phyloP scores from a whole-genome alignment of 64 coral and sea anemone species.

The Exaiptasia diaphana region DNA sequence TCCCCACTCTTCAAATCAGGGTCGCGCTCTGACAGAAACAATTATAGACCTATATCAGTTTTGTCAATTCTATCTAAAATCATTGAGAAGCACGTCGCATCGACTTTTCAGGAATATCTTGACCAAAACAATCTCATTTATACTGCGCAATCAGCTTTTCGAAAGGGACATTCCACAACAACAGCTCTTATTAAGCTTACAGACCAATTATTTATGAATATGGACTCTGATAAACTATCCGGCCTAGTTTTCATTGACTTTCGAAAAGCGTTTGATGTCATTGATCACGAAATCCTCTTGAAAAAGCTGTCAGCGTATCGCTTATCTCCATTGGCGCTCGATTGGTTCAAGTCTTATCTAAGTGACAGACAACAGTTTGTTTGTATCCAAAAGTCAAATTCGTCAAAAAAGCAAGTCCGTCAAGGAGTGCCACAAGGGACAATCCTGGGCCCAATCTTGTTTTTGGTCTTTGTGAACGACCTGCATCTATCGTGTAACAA shows the following conservation, averaged over 20 bases:
- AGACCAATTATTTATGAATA: conserved; percentile 49
- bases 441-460: neutral
- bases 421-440: conserved; percentile 28
- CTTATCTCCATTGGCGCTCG: neutral
- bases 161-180: conserved; percentile 31
- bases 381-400: neutral
- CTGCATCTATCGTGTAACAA: neutral
- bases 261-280: conserved; percentile 55
- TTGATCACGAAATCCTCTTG: conserved; percentile 38
- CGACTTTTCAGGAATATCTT: conserved; percentile 19
- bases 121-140: conserved; percentile 32
- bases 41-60: conserved; percentile 51
- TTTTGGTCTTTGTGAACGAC: conserved; percentile 44
- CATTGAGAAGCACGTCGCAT: conserved; percentile 52
- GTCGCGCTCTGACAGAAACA: conserved; percentile 12
- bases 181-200: conserved; percentile 45
- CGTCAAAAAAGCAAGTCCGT: neutral
- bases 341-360: conserved; percentile 41
- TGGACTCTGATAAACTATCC: conserved; percentile 12
- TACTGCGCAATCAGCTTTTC: conserved; percentile 28
- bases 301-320: conserved; percentile 14
- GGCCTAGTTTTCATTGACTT: conserved; percentile 55
- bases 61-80: conserved; percentile 40
- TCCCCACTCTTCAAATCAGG: conserved; percentile 58
- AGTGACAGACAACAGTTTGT: conserved; percentile 24